A percentile compares a stretch with the other conserved stretches of the same genome.
Evolutionary conservation across 2,888 invertebrate species (phyloP).

Genomic region (Agapetus fuscipes): DNA sequence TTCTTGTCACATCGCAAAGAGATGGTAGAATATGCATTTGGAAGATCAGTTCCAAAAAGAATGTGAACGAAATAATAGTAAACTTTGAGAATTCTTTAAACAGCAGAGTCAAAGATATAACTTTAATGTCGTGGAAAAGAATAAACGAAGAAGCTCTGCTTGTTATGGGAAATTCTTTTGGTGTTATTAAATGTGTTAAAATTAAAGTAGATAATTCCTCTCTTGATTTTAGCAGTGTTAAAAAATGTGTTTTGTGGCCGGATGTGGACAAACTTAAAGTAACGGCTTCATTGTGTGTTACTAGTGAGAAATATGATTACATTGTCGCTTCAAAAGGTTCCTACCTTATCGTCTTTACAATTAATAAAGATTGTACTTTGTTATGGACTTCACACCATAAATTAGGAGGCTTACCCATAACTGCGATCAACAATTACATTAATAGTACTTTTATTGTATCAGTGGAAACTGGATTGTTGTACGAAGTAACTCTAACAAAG

Average conservation of each 20-base stretch:
- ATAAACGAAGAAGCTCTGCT: not conserved
- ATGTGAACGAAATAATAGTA: not conserved
- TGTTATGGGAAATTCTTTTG: slow-evolving; percentile 4
- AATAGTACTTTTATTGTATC: slow-evolving; percentile 4
- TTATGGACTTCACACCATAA: not conserved
- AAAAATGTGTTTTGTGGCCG: slow-evolving; percentile 7
- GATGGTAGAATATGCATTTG: slow-evolving; percentile 11
- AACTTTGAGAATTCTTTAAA: slow-evolving; percentile 2
- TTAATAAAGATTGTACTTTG: slow-evolving; percentile 1
- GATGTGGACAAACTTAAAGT: slow-evolving; percentile 10
- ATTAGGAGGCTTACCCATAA: slow-evolving; percentile 9
- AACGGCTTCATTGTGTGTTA: slow-evolving; percentile 2
- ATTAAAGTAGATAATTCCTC: slow-evolving; percentile 2
- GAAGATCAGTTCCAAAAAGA: slow-evolving; percentile 5
- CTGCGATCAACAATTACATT: slow-evolving; percentile 2
- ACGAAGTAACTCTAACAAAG: slow-evolving; percentile 1
- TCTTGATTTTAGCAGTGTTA: slow-evolving; percentile 2
- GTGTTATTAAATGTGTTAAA: slow-evolving; percentile 3
- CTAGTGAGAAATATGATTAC: slow-evolving; percentile 1
- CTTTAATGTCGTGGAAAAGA: slow-evolving; percentile 4
- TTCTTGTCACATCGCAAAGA: slow-evolving; percentile 10
- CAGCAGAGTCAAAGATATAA: slow-evolving; percentile 1
- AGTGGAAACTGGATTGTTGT: slow-evolving; percentile 6
- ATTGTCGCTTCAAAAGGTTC: slow-evolving; percentile 8
- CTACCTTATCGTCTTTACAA: slow-evolving; percentile 2